A percentile compares a stretch with the other conserved stretches of the same genome.
Evolutionary conservation across 2,113 vertebrate genomes (phyloP).

Genomic region (Chroicocephalus ridibundus): DNA sequence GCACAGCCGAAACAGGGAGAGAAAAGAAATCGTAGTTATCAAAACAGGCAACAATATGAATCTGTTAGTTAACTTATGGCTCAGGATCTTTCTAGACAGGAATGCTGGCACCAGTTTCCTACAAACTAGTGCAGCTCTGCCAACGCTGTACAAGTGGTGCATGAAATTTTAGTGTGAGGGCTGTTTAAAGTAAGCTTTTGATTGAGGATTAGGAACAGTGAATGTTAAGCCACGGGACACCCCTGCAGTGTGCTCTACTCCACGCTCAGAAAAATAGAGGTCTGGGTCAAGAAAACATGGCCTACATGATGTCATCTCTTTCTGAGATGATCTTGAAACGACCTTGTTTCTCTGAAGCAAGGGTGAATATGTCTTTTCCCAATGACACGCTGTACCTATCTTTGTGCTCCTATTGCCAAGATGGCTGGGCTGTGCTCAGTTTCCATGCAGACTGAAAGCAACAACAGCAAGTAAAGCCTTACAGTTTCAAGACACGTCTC

Average conservation of each 20-base stretch:
- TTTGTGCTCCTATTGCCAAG: not conserved
- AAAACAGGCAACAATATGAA: not conserved
- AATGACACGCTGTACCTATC: not conserved
- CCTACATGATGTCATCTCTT: constrained; percentile 19
- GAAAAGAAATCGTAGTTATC: not conserved
- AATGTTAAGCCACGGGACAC: constrained; percentile 9
- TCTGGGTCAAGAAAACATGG: not conserved
- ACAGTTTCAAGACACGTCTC: not conserved
- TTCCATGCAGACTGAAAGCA: not conserved
- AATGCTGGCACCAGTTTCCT: constrained; percentile 14
- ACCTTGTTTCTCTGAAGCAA: not conserved
- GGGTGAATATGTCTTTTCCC: not conserved
- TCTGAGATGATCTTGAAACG: not conserved
- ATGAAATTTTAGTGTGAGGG: constrained; percentile 42
- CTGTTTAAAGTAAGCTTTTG: constrained; percentile 37
- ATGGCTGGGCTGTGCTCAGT: not conserved
- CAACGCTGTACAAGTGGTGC: constrained; percentile 30
- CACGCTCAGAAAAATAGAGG: not conserved
- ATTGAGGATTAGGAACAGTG: constrained; percentile 37
- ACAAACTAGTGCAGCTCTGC: constrained; percentile 25
- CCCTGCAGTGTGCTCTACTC: not conserved
- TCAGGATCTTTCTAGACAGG: constrained; percentile 14
- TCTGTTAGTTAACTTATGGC: constrained; percentile 34
- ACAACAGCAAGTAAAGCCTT: not conserved
- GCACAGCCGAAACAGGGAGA: not conserved